These are phyloP conservation scores for Epinotia bilunana DNA, from an alignment of 2,888 invertebrate genomes.

Conservation along the genomic window DNA sequence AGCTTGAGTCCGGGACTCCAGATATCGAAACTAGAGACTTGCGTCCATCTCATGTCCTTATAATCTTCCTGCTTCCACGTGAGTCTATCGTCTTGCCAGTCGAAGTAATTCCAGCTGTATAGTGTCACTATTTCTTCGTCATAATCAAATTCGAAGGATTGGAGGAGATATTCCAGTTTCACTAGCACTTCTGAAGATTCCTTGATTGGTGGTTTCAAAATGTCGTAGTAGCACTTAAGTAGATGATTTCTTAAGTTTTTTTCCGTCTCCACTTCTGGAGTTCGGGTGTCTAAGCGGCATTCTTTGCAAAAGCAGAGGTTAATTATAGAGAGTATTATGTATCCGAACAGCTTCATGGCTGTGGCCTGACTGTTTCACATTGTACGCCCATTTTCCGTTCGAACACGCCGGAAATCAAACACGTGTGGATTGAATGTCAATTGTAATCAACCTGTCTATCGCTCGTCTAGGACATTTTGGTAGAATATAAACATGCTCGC, in stretches of 20 bases:
- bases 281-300: conserved; percentile 6
- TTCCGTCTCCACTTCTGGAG: conserved; percentile 16
- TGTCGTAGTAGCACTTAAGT: background rate
- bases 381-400: conserved; percentile 8
- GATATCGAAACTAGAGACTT: conserved; percentile 37
- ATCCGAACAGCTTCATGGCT: conserved; percentile 16
- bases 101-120: conserved; percentile 38
- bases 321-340: background rate
- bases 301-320: conserved; percentile 9
- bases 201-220: conserved; percentile 7
- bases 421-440: background rate
- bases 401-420: background rate
- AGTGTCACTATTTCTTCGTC: conserved; percentile 25
- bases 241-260: background rate
- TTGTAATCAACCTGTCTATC: background rate
- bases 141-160: conserved; percentile 19
- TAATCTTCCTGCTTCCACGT: conserved; percentile 59
- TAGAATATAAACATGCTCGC: too few relatives aligned
- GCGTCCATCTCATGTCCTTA: conserved; percentile 48
- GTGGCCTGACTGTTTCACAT: background rate
- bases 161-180: conserved; percentile 17
- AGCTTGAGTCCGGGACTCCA: conserved; percentile 57
- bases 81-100: conserved; percentile 55
- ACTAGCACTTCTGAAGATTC: conserved; percentile 1
- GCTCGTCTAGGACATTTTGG: background rate